Evolutionary conservation across 2,797 vertebrate species (phyloP).

Genomic region (Kryptopterus vitreolus): DNA sequence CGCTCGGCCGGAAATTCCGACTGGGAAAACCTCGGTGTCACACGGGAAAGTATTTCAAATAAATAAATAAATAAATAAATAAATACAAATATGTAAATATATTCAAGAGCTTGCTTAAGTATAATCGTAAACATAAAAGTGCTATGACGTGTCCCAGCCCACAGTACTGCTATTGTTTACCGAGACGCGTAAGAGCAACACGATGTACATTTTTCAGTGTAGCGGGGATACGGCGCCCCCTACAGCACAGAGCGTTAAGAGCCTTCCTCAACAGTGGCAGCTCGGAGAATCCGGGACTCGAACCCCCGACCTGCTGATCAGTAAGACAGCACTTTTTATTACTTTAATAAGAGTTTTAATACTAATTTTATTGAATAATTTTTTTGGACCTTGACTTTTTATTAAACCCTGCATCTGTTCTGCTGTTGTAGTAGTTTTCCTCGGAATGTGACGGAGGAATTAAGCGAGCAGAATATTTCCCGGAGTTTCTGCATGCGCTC

Average conservation of each 20-base stretch:
- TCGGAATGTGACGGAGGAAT: conserved; percentile 18
- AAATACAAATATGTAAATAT: no score
- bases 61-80: no score
- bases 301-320: no score
- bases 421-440: conserved; percentile 25
- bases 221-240: no score
- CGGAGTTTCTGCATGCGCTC: conserved; percentile 25
- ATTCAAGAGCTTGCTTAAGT: background rate
- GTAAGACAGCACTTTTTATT: no score
- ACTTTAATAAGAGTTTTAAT: no score
- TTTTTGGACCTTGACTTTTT: background rate
- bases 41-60: conserved; percentile 14
- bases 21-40: conserved; percentile 37
- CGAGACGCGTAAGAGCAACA: background rate
- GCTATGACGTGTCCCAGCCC: background rate
- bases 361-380: no score
- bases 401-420: conserved; percentile 4
- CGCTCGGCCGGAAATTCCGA: conserved; percentile 6
- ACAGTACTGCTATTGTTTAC: background rate
- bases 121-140: background rate
- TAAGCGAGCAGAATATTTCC: conserved; percentile 35
- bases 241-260: no score
- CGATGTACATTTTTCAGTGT: background rate
- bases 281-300: no score
- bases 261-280: no score